Conservation (phyloP, 2,797 vertebrate genomes). For the Sibirionetta formosa region DNA sequence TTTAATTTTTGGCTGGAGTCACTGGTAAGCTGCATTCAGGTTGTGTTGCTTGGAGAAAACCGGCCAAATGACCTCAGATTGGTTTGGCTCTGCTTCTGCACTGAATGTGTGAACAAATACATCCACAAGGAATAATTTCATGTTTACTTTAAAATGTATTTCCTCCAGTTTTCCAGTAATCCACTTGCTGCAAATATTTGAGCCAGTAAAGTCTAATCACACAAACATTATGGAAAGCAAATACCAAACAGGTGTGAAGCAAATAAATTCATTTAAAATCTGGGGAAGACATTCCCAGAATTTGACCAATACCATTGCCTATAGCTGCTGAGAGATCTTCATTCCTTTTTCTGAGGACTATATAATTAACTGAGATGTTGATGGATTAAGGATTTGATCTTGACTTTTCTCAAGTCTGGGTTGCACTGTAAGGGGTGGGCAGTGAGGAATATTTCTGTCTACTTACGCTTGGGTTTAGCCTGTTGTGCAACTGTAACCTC, state of each 20-base stretch:
- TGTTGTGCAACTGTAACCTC: neutral
- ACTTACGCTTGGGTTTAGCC: neutral
- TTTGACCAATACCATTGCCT: neutral
- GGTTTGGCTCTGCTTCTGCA: neutral
- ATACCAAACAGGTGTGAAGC: neutral
- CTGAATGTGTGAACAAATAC: neutral
- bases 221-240: conserved; percentile 21
- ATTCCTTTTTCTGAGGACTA: neutral
- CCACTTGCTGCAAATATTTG: conserved; percentile 47
- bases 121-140: neutral
- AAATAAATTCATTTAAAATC: conserved; percentile 14
- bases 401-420: neutral
- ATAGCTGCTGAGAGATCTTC: neutral
- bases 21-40: neutral
- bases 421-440: neutral
- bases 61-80: neutral
- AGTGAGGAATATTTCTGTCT: neutral
- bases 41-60: neutral
- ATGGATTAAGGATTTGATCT: neutral
- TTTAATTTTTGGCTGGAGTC: neutral
- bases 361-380: neutral
- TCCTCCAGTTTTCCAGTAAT: conserved; percentile 43
- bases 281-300: neutral
- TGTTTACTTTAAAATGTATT: neutral
- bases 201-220: conserved; percentile 15